Percentiles rank a stretch among this genome's conserved stretches.
phyloP scores from a whole-genome alignment of 2,797 vertebrate genomes.

The Ambastaia sidthimunki region DNA sequence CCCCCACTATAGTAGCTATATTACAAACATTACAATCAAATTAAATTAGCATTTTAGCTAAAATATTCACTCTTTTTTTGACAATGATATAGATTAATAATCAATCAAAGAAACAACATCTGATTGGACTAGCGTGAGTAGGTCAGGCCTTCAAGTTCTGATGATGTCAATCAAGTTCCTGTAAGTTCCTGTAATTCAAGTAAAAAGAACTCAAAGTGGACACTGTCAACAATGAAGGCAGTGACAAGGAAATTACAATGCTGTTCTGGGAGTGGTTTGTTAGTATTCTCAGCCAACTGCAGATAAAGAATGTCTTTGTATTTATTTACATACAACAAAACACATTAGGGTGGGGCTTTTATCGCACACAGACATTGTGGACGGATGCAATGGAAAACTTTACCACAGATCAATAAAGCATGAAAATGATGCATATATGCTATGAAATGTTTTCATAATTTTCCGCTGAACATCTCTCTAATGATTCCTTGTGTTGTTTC shows the following conservation, averaged over 20 bases:
- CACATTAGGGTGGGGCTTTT: neutral
- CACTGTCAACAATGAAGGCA: constrained; percentile 38
- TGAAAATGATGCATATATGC: neutral
- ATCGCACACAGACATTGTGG: neutral
- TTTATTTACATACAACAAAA: constrained; percentile 60
- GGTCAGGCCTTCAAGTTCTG: no score
- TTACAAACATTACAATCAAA: neutral
- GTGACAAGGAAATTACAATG: constrained; percentile 38
- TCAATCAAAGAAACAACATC: neutral
- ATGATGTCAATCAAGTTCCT: no score
- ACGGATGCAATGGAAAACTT: neutral
- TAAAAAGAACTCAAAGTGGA: constrained; percentile 3
- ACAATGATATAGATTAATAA: neutral
- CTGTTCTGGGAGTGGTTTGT: constrained; percentile 35
- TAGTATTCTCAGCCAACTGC: constrained; percentile 45
- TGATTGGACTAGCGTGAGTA: neutral
- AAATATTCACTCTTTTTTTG: neutral
- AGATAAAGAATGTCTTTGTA: constrained; percentile 47
- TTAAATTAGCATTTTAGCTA: neutral
- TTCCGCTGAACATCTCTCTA: neutral
- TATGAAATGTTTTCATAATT: neutral
- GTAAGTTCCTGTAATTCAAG: neutral
- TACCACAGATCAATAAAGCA: neutral
- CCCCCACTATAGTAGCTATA: neutral
- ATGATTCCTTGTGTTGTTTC: neutral